Base-by-base conservation (phyloP, 2,113 vertebrate genomes). In the Sclerurus mexicanus region DNA sequence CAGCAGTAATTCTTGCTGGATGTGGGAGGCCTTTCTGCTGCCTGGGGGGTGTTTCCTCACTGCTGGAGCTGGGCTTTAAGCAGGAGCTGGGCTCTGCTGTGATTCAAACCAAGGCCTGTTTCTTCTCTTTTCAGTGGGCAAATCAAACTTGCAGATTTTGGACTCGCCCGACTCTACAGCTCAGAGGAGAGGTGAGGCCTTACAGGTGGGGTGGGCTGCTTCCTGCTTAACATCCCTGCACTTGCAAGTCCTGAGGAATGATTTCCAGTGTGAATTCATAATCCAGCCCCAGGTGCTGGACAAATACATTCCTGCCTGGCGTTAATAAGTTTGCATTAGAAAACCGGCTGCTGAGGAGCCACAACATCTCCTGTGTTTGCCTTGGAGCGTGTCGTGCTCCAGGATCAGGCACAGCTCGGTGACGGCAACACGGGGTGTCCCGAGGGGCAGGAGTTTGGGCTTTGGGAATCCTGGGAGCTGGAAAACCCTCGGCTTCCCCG, bases 81-180 rank as follows among this genome's bases (percentile, higher is more conserved):
- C 27, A n/a, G 33, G 37, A 59, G 5, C 7, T 67, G 33, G 19
- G 37, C 19, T 63, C 39, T 63, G 37, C 66, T 75, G 47, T 14
- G 53, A 22, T 72, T 78, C 37, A 46, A 81, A 75, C 58, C 71
- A 12, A 3, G 17, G n/a, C 9, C 4, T 95, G 47, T 50, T 90
- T 96, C 56, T 37, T n/a, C 91, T 72, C 95, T 95, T 96, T 97
- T 40, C 96, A 99, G 99, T 96, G 99, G 99, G 74, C 99, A 99
- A 96, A 99, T 99, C 97, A 99, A 99, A 95, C 98, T 99, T 82
- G 99, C 99, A 76, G 99, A 99, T 97, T 99, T 99, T 95, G 99
- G 99, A 96, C 98, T 99, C 76, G 99, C 99, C 89, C 99, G 99
- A 50, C 99, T 99, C 87, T 99, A 99, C 97, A 99, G 98, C 96